A percentile compares a stretch with the other conserved stretches of the same genome.
These are phyloP conservation scores for Lymantria monacha DNA, from an alignment of 2,888 invertebrate genomes.

Conservation along the genomic window DNA sequence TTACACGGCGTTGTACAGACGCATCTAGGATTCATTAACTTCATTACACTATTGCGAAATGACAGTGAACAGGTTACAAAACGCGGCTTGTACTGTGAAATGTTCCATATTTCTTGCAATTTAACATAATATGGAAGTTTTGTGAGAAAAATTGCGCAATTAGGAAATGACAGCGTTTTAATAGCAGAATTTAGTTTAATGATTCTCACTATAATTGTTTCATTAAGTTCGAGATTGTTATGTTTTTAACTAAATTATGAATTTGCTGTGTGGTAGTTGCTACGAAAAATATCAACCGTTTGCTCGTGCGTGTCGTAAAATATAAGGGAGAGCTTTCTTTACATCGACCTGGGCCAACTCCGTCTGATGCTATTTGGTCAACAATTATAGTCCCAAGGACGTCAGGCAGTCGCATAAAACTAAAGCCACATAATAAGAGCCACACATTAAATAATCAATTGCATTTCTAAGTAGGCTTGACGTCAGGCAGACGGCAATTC, in stretches of 20 bases:
- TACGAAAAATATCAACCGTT: too few relatives aligned
- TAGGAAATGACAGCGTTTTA: slow-evolving; percentile 24
- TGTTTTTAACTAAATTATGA: not conserved
- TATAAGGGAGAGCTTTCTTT: too few relatives aligned
- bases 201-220: slow-evolving; percentile 25
- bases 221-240: slow-evolving; percentile 7
- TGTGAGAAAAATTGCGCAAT: slow-evolving; percentile 27
- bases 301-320: too few relatives aligned
- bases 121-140: slow-evolving; percentile 19
- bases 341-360: too few relatives aligned
- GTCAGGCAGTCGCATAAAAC: too few relatives aligned
- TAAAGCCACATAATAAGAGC: too few relatives aligned
- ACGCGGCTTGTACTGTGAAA: slow-evolving; percentile 35
- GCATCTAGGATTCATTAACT: slow-evolving; percentile 57
- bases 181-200: slow-evolving; percentile 11
- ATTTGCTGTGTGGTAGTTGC: too few relatives aligned
- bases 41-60: slow-evolving; percentile 57
- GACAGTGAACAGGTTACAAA: slow-evolving; percentile 49
- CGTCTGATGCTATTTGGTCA: too few relatives aligned
- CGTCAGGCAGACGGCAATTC: too few relatives aligned
- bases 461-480: too few relatives aligned
- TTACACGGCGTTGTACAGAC: slow-evolving; percentile 41
- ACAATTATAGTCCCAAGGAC: too few relatives aligned
- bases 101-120: slow-evolving; percentile 33
- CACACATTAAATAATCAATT: too few relatives aligned